These are phyloP conservation scores for Orussus abietinus DNA, from an alignment of 1,140 invertebrate genomes.

Conservation along the genomic window DNA sequence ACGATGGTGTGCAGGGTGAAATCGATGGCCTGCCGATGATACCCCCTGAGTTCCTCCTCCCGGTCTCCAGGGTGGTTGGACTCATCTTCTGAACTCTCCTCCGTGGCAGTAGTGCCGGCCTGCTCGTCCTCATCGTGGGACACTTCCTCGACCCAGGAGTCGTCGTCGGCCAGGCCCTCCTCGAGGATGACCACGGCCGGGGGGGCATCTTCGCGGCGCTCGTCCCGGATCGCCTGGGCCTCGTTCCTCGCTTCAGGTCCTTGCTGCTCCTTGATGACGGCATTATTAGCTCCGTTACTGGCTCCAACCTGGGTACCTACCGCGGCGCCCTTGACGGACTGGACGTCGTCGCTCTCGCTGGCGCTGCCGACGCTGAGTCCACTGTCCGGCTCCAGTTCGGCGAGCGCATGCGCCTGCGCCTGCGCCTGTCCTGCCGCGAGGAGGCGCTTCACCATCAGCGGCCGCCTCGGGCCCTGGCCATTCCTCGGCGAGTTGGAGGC, in stretches of 20 bases:
- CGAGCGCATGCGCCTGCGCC: constrained; percentile 21
- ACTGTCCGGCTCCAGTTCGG: constrained; percentile 43
- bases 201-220: constrained; percentile 61
- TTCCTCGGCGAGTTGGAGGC: constrained; percentile 34
- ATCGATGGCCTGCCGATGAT: constrained; percentile 76
- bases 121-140: constrained; percentile 69
- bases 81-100: constrained; percentile 57
- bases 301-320: no score
- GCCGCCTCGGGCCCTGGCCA: constrained; percentile 39
- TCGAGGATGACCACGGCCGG: constrained; percentile 69
- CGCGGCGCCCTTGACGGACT: constrained; percentile 32
- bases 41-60: constrained; percentile 77
- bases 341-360: constrained; percentile 48
- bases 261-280: constrained; percentile 26
- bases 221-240: constrained; percentile 28
- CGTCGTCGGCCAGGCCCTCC: constrained; percentile 79
- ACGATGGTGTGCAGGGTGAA: constrained; percentile 90
- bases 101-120: constrained; percentile 49
- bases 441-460: constrained; percentile 33
- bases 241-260: constrained; percentile 54
- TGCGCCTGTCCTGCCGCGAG: constrained; percentile 20
- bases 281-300: no score
- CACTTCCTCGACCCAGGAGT: constrained; percentile 82
- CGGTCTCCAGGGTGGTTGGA: constrained; percentile 56
- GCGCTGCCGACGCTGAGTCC: constrained; percentile 45